Evolutionary conservation across 1,140 invertebrate genomes (phyloP), one percentile per base, ranked within the genome.

Genomic region (Sitophilus oryzae): DNA sequence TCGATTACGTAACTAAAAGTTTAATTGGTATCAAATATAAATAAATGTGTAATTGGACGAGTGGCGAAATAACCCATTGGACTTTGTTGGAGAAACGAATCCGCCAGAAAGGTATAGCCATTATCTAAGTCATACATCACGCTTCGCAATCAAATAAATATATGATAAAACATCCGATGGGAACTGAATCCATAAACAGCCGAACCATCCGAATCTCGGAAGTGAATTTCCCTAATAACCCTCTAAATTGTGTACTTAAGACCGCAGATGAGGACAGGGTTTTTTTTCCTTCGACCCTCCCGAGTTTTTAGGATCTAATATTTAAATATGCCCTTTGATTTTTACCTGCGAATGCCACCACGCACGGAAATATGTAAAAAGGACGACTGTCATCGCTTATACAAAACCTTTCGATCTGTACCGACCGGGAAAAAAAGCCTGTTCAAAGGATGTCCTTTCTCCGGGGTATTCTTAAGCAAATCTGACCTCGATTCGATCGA

Each of bases 141-240:
- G 5, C 11, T 6, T 6, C 11, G 25, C 11, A 5, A 30, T 11
- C 25, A 30, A 11, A 30, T 11, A 11, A 30, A 30, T 6, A 30
- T 30, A 5, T 11, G 5, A 5, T 5, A 30, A 30, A 30, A 30
- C 11, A 30, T 30, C 5, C 11, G 25, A 42, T 42, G 40, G 40
- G 40, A 42, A 42, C 40, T 4, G 19, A 42, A 42, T 2, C 11
- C 14, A 41, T 18, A 42, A 42, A 30, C 5, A 11, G 25, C 25
- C 40, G 3, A 1, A 5, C 40, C 11, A 42, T 11, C 40, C 40
- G 10, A 42, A 20, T 19, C 18, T 42, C 40, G 40, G 38, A 42
- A 42, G 40, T 42, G 16, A 19, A 42, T 42, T 42, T 41, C 38
- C 14, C 38, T 42, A 42, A 42, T 42, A 21, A 18, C 40, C 40